Evolutionary conservation across 2,888 invertebrate species (phyloP), one percentile per base, ranked within the genome.

Genomic region (Malthinus flaveolus): DNA sequence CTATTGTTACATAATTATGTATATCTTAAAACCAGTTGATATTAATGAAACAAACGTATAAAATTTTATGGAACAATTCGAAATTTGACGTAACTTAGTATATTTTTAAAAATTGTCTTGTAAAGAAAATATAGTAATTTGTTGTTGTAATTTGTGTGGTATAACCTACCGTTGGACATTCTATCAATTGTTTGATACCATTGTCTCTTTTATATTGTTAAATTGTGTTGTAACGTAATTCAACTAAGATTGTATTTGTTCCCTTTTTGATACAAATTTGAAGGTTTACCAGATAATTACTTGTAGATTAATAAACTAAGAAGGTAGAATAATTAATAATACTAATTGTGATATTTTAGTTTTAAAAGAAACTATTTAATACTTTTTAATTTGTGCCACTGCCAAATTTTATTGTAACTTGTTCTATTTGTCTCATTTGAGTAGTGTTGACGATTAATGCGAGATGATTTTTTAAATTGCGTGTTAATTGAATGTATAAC

Each of bases 331-430:
- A 35, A 36, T 35, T 52, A 52, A 39, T 47, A 52, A 47, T 54
- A 59, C 54, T 59, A 59, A 58, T 53, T 59, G 59, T 59, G 59
- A 59, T 59, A 59, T 53, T 59, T 59, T 54, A 46, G 32, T 49
- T 54, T 49, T 54, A 39, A 32, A 39, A 11, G 23, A 39, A 39
- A 39, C 39, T 39, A 12, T 39, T 39, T 23, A 23, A 23, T 23
- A 23, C 2, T 23, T 23, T 23, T 23, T 23, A 23, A 23, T 23
- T 23, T 23, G 2, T 23, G 23, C 23, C 23, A 23, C 23, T 23
- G 23, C 23, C 23, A 23, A 23, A 23, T 23, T 23, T 23, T 23
- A 23, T 23, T 23, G 23, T 23, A 23, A 23, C 23, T 23, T 23
- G 23, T 23, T 23, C 23, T 23, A 23, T 23, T 23, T 23, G 23